phyloP scores from a whole-genome alignment of 2,888 invertebrate species.

The Pandemis cinnamomeana region DNA sequence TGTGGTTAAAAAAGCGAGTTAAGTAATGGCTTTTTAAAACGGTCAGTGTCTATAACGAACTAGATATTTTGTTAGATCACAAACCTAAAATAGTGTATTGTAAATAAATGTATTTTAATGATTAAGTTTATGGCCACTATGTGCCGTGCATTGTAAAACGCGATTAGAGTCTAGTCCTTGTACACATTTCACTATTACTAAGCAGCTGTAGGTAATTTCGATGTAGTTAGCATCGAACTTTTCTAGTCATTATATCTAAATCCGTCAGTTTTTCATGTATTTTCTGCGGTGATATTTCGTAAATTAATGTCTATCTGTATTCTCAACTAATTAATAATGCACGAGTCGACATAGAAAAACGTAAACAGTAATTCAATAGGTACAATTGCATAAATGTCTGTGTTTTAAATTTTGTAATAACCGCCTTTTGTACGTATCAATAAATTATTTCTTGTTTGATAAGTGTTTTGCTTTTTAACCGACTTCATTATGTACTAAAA shows the following conservation, averaged over 20 bases:
- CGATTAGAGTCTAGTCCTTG: conserved; percentile 47
- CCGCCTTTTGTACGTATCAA: conserved; percentile 58
- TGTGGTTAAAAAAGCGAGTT: background rate
- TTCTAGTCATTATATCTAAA: conserved; percentile 51
- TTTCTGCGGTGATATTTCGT: conserved; percentile 26
- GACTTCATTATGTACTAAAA: background rate
- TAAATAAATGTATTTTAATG: conserved; percentile 38
- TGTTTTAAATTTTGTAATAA: conserved; percentile 46
- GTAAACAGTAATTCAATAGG: conserved; percentile 23
- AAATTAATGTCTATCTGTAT: conserved; percentile 47
- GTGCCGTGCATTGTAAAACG: conserved; percentile 59
- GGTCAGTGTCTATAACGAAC: conserved; percentile 4
- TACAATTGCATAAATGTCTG: conserved; percentile 37
- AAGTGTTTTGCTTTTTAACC: background rate
- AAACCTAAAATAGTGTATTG: conserved; percentile 7
- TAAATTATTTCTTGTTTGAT: conserved; percentile 47
- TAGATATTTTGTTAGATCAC: conserved; percentile 9
- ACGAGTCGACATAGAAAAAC: conserved; percentile 19
- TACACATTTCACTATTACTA: conserved; percentile 40
- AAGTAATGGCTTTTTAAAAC: background rate
- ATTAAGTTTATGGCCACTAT: conserved; percentile 43
- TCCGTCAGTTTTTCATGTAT: conserved; percentile 13
- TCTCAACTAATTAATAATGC: conserved; percentile 42
- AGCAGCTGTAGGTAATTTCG: conserved; percentile 11
- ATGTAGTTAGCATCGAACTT: conserved; percentile 42